phyloP scores from a whole-genome alignment of 2,113 vertebrate species.

The Thunnus thynnus region DNA sequence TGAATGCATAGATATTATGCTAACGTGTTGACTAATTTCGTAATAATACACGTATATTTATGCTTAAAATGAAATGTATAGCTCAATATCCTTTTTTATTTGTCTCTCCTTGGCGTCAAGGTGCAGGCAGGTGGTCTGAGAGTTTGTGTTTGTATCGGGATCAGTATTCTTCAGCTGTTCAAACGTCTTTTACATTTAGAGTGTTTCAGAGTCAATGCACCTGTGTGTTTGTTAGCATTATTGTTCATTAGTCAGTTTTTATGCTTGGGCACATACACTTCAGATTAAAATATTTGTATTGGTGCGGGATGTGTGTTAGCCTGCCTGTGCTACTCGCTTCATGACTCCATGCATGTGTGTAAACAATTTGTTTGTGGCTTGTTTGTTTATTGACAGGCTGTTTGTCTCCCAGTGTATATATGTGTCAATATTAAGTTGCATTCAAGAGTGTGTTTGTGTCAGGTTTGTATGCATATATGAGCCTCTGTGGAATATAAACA shows the following conservation, averaged over 20 bases:
- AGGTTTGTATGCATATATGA: neutral
- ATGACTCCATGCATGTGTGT: neutral
- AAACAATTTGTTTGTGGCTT: neutral
- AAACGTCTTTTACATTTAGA: conserved; percentile 10
- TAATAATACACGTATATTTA: too few species aligned
- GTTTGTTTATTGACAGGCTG: conserved; percentile 9
- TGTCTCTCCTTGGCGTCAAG: too few species aligned
- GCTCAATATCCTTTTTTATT: too few species aligned
- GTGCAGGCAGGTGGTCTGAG: neutral
- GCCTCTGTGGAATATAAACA: too few species aligned
- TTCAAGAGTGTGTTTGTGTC: neutral
- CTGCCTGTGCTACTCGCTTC: neutral
- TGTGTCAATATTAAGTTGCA: conserved; percentile 9
- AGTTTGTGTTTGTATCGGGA: neutral
- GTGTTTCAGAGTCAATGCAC: neutral
- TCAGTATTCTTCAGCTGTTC: conserved; percentile 8
- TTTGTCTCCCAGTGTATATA: neutral
- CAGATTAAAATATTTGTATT: conserved; percentile 36
- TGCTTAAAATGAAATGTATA: neutral
- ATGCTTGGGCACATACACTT: neutral
- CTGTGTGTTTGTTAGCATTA: conserved; percentile 11
- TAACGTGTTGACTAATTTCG: too few species aligned
- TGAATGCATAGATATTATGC: too few species aligned
- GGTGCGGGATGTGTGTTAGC: neutral
- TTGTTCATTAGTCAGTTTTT: neutral